phyloP scores from a whole-genome alignment of 1,140 invertebrate genomes.

The Pogonomyrmex californicus region DNA sequence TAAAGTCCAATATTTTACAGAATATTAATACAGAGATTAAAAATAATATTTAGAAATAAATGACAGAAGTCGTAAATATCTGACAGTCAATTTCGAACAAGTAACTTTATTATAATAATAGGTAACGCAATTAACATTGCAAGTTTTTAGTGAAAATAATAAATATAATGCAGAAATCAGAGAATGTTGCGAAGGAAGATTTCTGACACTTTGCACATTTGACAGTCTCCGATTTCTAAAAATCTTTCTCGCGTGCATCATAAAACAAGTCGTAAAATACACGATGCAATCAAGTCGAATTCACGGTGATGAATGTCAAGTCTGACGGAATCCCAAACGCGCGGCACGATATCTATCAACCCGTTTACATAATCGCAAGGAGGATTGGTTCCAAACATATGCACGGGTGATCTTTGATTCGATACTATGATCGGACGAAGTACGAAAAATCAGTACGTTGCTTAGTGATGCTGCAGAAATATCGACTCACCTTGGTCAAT shows the following conservation, averaged over 20 bases:
- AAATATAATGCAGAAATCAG: neutral
- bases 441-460: neutral
- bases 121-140: neutral
- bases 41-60: neutral
- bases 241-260: neutral
- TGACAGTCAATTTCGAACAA: neutral
- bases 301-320: neutral
- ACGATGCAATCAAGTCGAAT: neutral
- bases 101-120: neutral
- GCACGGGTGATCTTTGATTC: neutral
- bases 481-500: slow-evolving; percentile 16
- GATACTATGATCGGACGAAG: neutral
- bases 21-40: neutral
- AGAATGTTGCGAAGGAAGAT: neutral
- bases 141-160: neutral
- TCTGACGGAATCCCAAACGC: neutral
- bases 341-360: slow-evolving; percentile 54
- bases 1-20: neutral
- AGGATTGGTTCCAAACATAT: neutral
- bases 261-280: neutral
- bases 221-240: neutral
- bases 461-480: neutral
- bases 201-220: slow-evolving; percentile 1
- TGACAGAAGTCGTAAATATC: neutral
- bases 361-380: slow-evolving; percentile 69